Evolutionary conservation across 2,113 vertebrate genomes (phyloP), one percentile per base, ranked within the genome.

Genomic region (Tupaia tana): DNA sequence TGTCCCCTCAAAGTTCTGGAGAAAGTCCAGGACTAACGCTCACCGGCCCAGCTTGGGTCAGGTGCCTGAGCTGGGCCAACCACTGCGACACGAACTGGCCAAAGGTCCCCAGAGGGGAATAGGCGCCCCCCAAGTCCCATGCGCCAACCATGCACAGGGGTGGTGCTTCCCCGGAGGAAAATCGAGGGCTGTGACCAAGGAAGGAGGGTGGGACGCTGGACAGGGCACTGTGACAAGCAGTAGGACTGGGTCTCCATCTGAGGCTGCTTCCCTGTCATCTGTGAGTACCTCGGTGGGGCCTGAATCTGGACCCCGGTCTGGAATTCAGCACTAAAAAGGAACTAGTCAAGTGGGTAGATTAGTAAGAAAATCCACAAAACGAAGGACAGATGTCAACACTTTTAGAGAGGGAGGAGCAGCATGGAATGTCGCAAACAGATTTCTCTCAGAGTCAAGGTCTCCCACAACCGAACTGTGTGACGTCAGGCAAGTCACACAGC

Each of bases 211-310:
- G 66, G 58, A 43, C 31, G n/a, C 43, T 52, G 52, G 56, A 34
- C 82, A 22, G 59, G 14, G 27, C 27, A 20, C 10, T 22, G 3
- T 1, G 19, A 73, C 31, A 20, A 15, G 3, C n/a, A 82, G 13
- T 8, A 1, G 1, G n/a, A 3, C 5, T 14, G 22, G 67, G 66
- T 31, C 9, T 4, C 27, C 14, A 16, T 6, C 2, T 0, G 19
- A 59, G 12, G 63, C 61, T 0, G 0, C 14, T 67, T 59, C 16
- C 70, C 29, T 43, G 43, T 73, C 9, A 12, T 10, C 7, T 4
- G 11, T 67, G 67, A 61, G 43, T 25, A 19, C 15, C 16, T 24
- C 7, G n/a, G 81, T 10, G 43, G 27, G 2, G 3, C 2, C 24
- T 9, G 43, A 58, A 52, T 31, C n/a, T 19, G 74, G 20, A 27